These are phyloP conservation scores for Allygus modestus DNA, from an alignment of 2,888 invertebrate species.

Conservation along the genomic window DNA sequence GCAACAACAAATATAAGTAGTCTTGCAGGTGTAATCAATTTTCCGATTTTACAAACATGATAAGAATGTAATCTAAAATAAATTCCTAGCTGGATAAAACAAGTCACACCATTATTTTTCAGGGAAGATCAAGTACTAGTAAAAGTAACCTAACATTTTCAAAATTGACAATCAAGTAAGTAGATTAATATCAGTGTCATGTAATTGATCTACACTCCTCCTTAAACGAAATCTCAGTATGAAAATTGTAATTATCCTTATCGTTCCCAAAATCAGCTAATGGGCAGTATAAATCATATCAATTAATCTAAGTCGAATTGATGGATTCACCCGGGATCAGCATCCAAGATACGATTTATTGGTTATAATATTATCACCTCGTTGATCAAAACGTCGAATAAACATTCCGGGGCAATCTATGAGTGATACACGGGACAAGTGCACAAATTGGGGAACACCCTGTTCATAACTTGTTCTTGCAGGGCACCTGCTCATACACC, in stretches of 20 bases:
- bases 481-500: neutral
- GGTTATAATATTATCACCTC: neutral
- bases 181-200: neutral
- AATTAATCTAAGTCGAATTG: neutral
- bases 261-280: neutral
- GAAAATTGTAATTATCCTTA: neutral
- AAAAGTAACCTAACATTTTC: neutral
- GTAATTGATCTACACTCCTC: neutral
- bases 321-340: neutral
- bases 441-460: neutral
- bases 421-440: neutral
- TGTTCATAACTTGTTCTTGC: constrained; percentile 3
- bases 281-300: neutral
- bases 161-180: neutral
- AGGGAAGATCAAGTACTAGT: too few species aligned
- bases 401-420: neutral
- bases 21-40: too few species aligned
- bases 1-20: too few species aligned
- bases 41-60: too few species aligned
- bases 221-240: neutral
- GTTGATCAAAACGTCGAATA: constrained; percentile 10
- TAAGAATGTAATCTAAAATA: too few species aligned
- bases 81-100: too few species aligned
- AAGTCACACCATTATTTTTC: too few species aligned
- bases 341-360: neutral